Evolutionary conservation across 2,797 vertebrate genomes (phyloP), one percentile per base, ranked within the genome.

Genomic region (Clarias laeviceps): DNA sequence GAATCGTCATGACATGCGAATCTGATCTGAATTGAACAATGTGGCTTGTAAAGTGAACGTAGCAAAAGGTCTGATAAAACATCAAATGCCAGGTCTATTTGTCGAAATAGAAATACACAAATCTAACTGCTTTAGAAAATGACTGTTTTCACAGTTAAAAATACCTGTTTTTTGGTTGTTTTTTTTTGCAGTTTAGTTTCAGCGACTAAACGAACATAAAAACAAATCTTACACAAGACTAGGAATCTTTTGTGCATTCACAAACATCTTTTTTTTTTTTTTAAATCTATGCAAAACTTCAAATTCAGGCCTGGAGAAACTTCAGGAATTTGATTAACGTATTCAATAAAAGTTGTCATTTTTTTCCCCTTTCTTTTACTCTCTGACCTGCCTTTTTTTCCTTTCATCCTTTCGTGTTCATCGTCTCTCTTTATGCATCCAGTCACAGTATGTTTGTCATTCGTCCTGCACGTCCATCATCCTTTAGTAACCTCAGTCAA

Each of bases 391-490:
- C 17, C 73, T 54, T 69, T 64, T n/a, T 15, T 54, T n/a, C 70
- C 45, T 79, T 74, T 29, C 61, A 66, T 69, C 40, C 70, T 80
- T 18, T 54, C 29, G 62, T 45, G 69, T 73, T 27, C 62, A 68
- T 70, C 56, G 62, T 81, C 77, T 65, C 77, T 74, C 82, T 82
- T 72, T 74, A 78, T 84, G 18, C 27, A 79, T 86, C 85, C 77
- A 86, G 86, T 80, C 83, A 79, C 40, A 27, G 22, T 82, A 54
- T 68, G 85, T 88, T 82, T 76, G 77, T 89, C 86, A 80, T 54
- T 87, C 86, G 73, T 62, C 70, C 87, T 29, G 50, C 77, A 80
- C 12, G 37, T 56, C 80, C 70, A 84, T 80, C 83, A 88, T 89
- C 74, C 74, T 86, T 89, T 88, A 88, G 57, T 84, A 72, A 72